Base-by-base conservation (phyloP, 2,113 vertebrate species). In the Lepus timidus region DNA sequence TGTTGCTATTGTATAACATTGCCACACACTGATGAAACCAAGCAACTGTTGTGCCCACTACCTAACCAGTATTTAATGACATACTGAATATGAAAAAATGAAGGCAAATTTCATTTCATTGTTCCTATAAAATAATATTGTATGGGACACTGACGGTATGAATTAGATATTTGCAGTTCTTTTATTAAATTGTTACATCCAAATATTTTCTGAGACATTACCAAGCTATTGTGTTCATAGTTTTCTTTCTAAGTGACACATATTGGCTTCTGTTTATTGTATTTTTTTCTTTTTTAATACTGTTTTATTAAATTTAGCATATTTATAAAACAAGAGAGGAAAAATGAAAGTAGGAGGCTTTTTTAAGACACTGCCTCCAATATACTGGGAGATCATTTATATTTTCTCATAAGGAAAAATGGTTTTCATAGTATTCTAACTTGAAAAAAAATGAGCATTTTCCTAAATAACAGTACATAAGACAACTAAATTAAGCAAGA, bases 171-270 rank as follows among this genome's bases (percentile, higher is more conserved):
- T 97, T 98, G 96, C 95, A 89, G 81, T 90, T 93, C 80, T 90
- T 95, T 97, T 96, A 98, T 94, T 98, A 97, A 98, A 97, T 52
- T 96, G 44, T 95, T 96, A 58, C 64, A 97, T 95, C 52, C 68
- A 97, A 96, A 97, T 97, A 97, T 97, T 98, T 98, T 95, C 75
- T 85, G 88, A 94, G 68, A 88, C 44, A 93, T 96, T 97, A 91
- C 81, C 49, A 95, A 90, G 49, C 33, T 91, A 75, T 87, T 96
- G 78, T 84, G 33, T 85, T 97, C 49, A 31, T 96, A 88, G 84
- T 94, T 97, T 94, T 97, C 82, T 70, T 97, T 91, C 78, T 87
- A 49, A 96, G 19, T 94, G 1, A 95, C 75, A 93, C 74, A 71
- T 25, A 73, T 23, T 94, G 80, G 1, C 19, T 91, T 31, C 14